A percentile compares a stretch with the other conserved stretches of the same genome.
phyloP scores from a whole-genome alignment of 2,113 vertebrate genomes.

The Polyodon spathula region DNA sequence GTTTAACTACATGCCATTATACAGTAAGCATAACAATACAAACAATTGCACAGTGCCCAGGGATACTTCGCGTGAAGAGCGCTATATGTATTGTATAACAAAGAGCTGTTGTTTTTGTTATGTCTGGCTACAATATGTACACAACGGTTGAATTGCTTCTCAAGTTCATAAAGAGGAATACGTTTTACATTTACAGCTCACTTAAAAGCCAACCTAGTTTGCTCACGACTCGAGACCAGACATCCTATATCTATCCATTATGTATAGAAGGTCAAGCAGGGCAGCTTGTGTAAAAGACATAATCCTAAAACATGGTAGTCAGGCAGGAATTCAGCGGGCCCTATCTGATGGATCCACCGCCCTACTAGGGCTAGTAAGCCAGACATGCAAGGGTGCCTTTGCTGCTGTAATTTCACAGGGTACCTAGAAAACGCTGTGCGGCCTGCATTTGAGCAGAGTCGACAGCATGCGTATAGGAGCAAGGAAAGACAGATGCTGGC shows the following conservation, averaged over 20 bases:
- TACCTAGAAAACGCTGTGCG: slow-evolving; percentile 33
- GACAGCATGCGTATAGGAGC: slow-evolving; percentile 15
- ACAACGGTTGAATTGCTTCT: too few species aligned
- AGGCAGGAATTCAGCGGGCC: slow-evolving; percentile 11
- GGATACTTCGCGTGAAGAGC: too few species aligned
- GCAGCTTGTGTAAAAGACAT: slow-evolving; percentile 10
- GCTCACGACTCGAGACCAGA: background rate
- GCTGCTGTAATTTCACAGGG: slow-evolving; percentile 27
- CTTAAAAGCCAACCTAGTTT: slow-evolving; percentile 11
- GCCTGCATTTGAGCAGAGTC: slow-evolving; percentile 11
- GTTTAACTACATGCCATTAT: too few species aligned
- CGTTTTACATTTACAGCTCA: background rate
- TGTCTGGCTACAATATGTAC: too few species aligned
- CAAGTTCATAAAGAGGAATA: background rate
- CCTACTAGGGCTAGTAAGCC: slow-evolving; percentile 25
- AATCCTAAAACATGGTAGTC: slow-evolving; percentile 12
- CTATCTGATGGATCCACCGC: slow-evolving; percentile 14
- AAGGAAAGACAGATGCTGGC: slow-evolving; percentile 22
- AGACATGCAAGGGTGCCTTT: slow-evolving; percentile 29
- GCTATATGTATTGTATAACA: too few species aligned
- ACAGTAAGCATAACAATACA: too few species aligned
- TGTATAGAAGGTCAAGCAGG: slow-evolving; percentile 8
- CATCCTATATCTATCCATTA: slow-evolving; percentile 2
- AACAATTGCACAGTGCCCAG: too few species aligned
- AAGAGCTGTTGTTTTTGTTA: too few species aligned